Conservation (phyloP, 2,113 vertebrate species). For the Chitala chitala region DNA sequence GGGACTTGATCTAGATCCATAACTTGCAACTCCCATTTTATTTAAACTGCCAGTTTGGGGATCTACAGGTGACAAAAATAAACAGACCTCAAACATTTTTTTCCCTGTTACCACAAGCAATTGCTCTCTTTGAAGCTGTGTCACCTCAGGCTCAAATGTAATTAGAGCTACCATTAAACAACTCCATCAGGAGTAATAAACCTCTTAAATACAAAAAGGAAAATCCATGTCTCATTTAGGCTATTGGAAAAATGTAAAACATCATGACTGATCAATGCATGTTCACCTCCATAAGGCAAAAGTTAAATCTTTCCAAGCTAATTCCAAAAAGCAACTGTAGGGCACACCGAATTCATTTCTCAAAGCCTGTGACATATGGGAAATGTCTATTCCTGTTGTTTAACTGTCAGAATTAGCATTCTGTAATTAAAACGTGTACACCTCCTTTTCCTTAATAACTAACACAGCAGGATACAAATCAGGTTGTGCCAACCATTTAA, state of each 20-base stretch:
- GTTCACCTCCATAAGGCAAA: no score
- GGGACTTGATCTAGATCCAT: no score
- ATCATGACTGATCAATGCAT: slow-evolving; percentile 14
- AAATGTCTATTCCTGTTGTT: slow-evolving; percentile 72
- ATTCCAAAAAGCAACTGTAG: no score
- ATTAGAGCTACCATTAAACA: slow-evolving; percentile 9
- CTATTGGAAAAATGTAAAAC: background rate
- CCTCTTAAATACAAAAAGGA: background rate
- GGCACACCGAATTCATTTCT: background rate
- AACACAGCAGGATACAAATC: slow-evolving; percentile 78
- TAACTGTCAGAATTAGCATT: slow-evolving; percentile 81
- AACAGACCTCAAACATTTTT: no score
- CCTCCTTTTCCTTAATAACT: slow-evolving; percentile 81
- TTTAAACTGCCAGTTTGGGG: background rate
- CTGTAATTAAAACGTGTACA: slow-evolving; percentile 80
- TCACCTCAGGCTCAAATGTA: background rate
- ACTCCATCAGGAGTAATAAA: slow-evolving; percentile 2
- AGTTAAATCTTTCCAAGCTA: background rate
- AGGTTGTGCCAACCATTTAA: slow-evolving; percentile 83
- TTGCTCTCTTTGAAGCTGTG: background rate
- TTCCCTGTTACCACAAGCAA: background rate
- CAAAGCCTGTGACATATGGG: slow-evolving; percentile 21
- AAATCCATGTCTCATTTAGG: slow-evolving; percentile 17
- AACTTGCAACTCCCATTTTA: background rate
- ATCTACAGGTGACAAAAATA: background rate